Percentiles rank a stretch among this genome's conserved stretches.
Evolutionary conservation across 2,113 vertebrate genomes (phyloP).

Genomic region (Okapia johnstoni): DNA sequence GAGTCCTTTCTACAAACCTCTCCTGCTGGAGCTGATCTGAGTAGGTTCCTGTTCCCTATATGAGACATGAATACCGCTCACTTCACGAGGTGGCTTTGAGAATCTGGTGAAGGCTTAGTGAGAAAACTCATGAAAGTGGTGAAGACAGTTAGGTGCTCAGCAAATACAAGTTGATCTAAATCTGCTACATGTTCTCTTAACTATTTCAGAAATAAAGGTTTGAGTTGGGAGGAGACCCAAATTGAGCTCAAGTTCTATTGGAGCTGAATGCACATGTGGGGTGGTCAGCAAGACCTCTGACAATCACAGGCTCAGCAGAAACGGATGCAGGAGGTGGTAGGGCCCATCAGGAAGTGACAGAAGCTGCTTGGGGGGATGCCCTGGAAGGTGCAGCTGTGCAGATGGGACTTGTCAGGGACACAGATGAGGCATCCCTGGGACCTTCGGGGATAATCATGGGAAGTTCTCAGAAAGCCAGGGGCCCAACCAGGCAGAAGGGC

Average conservation of each 20-base stretch:
- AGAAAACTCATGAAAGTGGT: neutral
- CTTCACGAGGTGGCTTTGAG: neutral
- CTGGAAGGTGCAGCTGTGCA: neutral
- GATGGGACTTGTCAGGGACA: neutral
- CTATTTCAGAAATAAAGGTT: neutral
- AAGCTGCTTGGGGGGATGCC: neutral
- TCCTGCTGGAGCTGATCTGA: neutral
- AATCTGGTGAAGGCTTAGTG: neutral
- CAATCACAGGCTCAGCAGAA: neutral
- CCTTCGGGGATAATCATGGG: neutral
- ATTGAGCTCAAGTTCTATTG: neutral
- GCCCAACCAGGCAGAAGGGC: neutral
- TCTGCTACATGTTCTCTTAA: neutral
- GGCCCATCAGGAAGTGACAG: neutral
- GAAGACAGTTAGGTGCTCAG: neutral
- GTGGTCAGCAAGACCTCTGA: neutral
- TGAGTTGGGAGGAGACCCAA: neutral
- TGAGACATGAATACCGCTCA: neutral
- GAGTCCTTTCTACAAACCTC: neutral
- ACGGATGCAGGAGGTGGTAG: neutral
- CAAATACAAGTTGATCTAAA: neutral
- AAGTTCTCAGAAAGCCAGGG: neutral
- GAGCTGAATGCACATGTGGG: accelerated
- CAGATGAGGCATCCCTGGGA: neutral
- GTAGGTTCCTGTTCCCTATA: neutral